These are phyloP conservation scores for Leptopilina drosophilae DNA, from an alignment of 2,888 invertebrate species.

Conservation along the genomic window DNA sequence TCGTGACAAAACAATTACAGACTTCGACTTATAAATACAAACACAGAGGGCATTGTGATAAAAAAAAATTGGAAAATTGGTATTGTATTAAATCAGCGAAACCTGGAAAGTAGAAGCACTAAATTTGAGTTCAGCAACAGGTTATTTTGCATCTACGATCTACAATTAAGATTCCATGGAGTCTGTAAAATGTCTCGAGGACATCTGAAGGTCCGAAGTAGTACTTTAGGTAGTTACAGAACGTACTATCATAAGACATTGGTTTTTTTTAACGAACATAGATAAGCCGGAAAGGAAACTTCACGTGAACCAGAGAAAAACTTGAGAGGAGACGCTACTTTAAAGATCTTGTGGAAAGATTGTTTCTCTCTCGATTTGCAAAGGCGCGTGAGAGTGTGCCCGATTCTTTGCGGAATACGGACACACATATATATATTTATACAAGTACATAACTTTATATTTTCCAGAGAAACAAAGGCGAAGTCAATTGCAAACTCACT, in stretches of 20 bases:
- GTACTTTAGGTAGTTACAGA: slow-evolving; percentile 35
- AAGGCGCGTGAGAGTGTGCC: slow-evolving; percentile 60
- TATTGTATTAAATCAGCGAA: neutral
- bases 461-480: slow-evolving; percentile 52
- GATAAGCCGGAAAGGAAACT: slow-evolving; percentile 40
- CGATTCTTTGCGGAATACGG: slow-evolving; percentile 53
- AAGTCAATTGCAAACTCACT: slow-evolving; percentile 52
- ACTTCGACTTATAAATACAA: too few species aligned
- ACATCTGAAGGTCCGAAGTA: slow-evolving; percentile 33
- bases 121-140: neutral
- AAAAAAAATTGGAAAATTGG: neutral
- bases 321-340: slow-evolving; percentile 42
- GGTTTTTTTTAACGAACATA: slow-evolving; percentile 30
- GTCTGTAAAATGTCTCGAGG: slow-evolving; percentile 32
- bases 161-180: slow-evolving; percentile 28
- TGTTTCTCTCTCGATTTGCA: slow-evolving; percentile 55
- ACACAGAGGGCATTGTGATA: too few species aligned
- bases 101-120: neutral
- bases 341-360: slow-evolving; percentile 52
- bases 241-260: slow-evolving; percentile 36
- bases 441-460: slow-evolving; percentile 36
- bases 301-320: slow-evolving; percentile 40
- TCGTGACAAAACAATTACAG: too few species aligned
- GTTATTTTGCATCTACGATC: slow-evolving; percentile 10
- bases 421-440: slow-evolving; percentile 41